Base-by-base conservation (phyloP, 1,140 invertebrate genomes). In the Eufriesea mexicana region DNA sequence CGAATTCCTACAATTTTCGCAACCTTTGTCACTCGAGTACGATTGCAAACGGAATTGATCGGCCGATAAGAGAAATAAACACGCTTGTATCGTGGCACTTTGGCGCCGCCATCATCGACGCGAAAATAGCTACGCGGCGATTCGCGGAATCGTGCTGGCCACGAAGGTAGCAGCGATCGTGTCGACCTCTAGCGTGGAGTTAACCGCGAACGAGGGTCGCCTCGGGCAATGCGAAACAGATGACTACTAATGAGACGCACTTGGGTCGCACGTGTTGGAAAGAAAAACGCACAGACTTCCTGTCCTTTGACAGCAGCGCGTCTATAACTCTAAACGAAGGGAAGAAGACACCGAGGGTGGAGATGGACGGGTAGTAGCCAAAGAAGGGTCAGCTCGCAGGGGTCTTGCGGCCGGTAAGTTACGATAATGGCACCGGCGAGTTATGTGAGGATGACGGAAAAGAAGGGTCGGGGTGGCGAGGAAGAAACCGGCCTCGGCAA, bases 361-460 rank as follows among this genome's bases (percentile, higher is more conserved):
- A 76, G 68, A 85, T 62, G 67, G 64, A 35, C 45, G n/a, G 85
- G 35, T 18, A 25, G 47, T 75, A 64, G 51, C 23, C 18, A 25
- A 42, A 49, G 72, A 70, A 74, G 25, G 61, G 79, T 28, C 51
- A 9, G 20, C 67, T 18, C 7, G 10, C 28, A 55, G 28, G 42
- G 35, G 47, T 8, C 75, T 87, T 59, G 57, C 78, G 42, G 28
- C 75, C 68, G 51, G 74, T 78, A 67, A 76, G 86, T 85, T 88
- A 82, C 74, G 71, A 79, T 82, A 85, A 87, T 82, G 70, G 28
- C 78, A 87, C 75, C 62, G 83, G 55, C 61, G 79, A 85, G 83
- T 88, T 87, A 79, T 87, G 76, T 83, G 79, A 79, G 79, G 78
- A 83, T 61, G 82, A 88, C 55, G 79, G 71, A 49, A 79, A 77